A percentile compares a stretch with the other conserved stretches of the same genome.
phyloP scores from a whole-genome alignment of 1,140 invertebrate species.

The Hetaerina americana region DNA sequence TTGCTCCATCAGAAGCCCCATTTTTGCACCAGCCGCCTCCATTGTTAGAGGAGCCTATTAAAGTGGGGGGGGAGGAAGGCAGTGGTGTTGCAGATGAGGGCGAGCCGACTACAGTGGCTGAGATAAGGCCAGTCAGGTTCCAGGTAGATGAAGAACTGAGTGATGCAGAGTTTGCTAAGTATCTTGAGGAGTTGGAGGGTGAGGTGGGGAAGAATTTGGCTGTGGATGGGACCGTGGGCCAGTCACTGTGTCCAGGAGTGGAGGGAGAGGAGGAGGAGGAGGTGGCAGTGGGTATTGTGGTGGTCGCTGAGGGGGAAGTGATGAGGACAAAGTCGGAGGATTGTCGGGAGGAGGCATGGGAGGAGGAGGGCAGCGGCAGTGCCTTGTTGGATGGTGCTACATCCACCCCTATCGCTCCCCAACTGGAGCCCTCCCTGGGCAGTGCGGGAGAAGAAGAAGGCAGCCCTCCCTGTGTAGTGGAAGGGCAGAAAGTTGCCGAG shows the following conservation, averaged over 20 bases:
- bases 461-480: no score
- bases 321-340: not conserved
- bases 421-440: no score
- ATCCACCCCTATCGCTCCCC: no score
- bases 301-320: not conserved
- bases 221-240: conserved; percentile 24
- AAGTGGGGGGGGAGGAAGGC: no score
- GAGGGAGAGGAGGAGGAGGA: conserved; percentile 15
- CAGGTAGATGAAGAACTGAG: conserved; percentile 26
- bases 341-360: not conserved
- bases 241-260: conserved; percentile 21
- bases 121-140: not conserved
- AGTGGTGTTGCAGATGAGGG: no score
- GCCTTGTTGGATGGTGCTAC: not conserved
- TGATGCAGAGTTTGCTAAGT: conserved; percentile 41
- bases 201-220: conserved; percentile 25
- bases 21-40: no score
- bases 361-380: not conserved
- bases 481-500: no score
- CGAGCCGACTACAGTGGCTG: no score
- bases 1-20: no score
- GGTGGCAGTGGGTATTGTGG: not conserved
- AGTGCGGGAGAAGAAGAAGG: no score
- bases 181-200: conserved; percentile 40
- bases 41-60: no score